Conservation (phyloP, 2,797 vertebrate genomes). For the Myotis findleyi region DNA sequence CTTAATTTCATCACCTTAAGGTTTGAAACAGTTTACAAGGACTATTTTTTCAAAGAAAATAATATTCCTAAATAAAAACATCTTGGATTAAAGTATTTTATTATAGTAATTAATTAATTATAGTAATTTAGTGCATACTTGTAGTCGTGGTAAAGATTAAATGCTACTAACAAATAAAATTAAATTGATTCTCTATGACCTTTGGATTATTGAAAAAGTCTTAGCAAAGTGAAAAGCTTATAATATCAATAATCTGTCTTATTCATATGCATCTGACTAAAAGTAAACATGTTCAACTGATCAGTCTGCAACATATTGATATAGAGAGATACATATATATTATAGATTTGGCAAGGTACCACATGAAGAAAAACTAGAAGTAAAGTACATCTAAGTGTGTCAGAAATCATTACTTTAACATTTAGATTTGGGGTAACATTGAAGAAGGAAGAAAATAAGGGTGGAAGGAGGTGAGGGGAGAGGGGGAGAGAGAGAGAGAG, state of each 20-base stretch:
- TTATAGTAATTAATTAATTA: constrained; percentile 1
- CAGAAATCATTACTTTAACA: neutral
- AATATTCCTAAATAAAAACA: neutral
- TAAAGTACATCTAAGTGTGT: neutral
- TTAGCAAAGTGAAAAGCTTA: neutral
- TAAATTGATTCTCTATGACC: constrained; percentile 13
- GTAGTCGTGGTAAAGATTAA: constrained; percentile 12
- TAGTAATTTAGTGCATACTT: neutral
- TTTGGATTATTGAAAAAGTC: neutral
- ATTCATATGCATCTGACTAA: neutral
- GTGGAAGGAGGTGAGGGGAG: neutral
- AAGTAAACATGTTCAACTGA: neutral
- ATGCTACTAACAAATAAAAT: neutral
- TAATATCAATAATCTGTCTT: neutral
- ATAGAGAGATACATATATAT: neutral
- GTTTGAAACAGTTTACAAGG: neutral
- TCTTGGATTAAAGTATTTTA: neutral
- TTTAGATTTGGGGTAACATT: neutral
- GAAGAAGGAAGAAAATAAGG: neutral
- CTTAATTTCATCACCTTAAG: neutral
- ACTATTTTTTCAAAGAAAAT: neutral
- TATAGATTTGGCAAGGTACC: neutral
- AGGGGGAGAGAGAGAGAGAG: neutral
- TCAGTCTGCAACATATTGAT: neutral
- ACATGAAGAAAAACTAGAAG: neutral